Percentiles rank a stretch among this genome's conserved stretches.
Evolutionary conservation across 2,113 vertebrate species (phyloP).

Genomic region (Proterorhinus semilunaris): DNA sequence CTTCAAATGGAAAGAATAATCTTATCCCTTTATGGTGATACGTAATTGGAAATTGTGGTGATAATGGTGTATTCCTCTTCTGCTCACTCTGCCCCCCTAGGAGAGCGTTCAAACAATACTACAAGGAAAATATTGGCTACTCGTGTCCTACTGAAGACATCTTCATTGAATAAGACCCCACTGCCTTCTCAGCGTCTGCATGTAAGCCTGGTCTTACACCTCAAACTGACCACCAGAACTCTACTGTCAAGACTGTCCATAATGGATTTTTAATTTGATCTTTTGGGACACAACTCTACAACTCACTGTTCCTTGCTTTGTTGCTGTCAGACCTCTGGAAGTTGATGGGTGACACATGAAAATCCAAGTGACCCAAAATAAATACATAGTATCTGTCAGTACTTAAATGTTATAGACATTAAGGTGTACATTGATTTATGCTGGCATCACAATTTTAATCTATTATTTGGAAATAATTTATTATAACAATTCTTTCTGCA

Average conservation of each 20-base stretch:
- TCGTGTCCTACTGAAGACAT: constrained; percentile 98
- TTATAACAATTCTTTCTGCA: too few species aligned
- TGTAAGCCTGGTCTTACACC: constrained; percentile 46
- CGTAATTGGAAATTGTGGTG: not conserved
- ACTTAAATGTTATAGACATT: not conserved
- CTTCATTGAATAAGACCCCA: constrained; percentile 88
- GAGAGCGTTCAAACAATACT: constrained; percentile 96
- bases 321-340: constrained; percentile 29
- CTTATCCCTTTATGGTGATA: not conserved
- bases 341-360: constrained; percentile 22
- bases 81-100: constrained; percentile 60
- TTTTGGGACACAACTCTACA: constrained; percentile 28
- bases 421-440: not conserved
- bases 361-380: constrained; percentile 3
- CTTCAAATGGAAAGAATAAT: not conserved
- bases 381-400: not conserved
- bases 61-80: not conserved
- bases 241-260: constrained; percentile 58
- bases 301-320: constrained; percentile 16
- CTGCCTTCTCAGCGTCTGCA: constrained; percentile 46
- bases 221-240: constrained; percentile 37
- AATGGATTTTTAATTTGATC: constrained; percentile 57
- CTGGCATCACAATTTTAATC: not conserved
- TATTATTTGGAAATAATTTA: too few species aligned
- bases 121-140: constrained; percentile 94